Evolutionary conservation across 2,888 invertebrate genomes (phyloP), one percentile per base, ranked within the genome.

Genomic region (Cancer borealis): DNA sequence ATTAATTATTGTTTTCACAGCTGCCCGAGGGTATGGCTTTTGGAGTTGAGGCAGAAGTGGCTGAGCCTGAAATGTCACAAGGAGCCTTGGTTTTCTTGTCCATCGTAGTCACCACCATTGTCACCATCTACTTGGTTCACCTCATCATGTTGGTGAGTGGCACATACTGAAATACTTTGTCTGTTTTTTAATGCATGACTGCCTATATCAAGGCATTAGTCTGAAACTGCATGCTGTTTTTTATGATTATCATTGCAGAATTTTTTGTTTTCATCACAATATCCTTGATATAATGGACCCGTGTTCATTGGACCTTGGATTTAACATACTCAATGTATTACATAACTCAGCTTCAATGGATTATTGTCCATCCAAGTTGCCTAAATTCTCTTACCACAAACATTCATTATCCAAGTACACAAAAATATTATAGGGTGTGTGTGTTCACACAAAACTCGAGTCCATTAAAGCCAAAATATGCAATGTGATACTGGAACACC

Each of bases 1-100:
- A 6, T 47, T 49, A 46, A 79, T 3, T n/a, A 5, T 46, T 92
- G 73, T 93, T 49, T 88, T 88, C 92, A 87, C 88, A 94, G 94
- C 92, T 94, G 49, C 92, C 92, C 8, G 94, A 94, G 60, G 94
- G 94, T 17, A 66, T 94, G 60, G 93, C 94, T 66, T 93, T 94
- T 94, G 94, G 94, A 84, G 90, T 94, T 47, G 94, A 94, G 73
- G 94, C 94, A 91, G 94, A 94, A 91, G 30, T 94, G 21, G 92
- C 94, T n/a, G 93, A 94, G 26, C 92, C 93, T 45, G 84, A 92
- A 0, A 88, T 94, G 92, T 93, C 94, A 17, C 54, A 90, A 46
- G 94, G 94, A 90, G 66, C 87, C n/a, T n/a, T 94, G 60, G 94
- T 93, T 3, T 94, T 94, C 60, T 88, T 94, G 21, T 39, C 21